Percentiles rank a stretch among this genome's conserved stretches.
Evolutionary conservation across 23 tunicate genomes (phyloP).

Genomic region (Trididemnum nubilum): DNA sequence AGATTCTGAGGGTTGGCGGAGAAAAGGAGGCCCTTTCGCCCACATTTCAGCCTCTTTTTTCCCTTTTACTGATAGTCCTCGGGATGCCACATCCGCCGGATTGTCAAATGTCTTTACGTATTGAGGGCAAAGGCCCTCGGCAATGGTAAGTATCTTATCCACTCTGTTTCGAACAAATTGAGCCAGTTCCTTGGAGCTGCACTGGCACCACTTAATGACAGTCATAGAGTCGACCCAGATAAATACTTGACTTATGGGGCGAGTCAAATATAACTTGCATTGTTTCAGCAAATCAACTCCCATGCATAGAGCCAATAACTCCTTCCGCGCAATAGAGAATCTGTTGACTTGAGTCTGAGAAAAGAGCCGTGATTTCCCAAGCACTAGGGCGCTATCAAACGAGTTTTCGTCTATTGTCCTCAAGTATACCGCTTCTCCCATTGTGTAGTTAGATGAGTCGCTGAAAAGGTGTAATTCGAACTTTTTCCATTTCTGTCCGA

Average conservation of each 20-base stretch:
- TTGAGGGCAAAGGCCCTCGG: background rate
- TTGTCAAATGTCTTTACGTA: background rate
- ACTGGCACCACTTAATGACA: slow-evolving; percentile 15
- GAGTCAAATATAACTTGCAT: background rate
- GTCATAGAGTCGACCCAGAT: slow-evolving; percentile 17
- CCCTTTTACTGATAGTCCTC: background rate
- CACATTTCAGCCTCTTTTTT: background rate
- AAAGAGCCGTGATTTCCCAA: background rate
- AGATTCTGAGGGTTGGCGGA: background rate
- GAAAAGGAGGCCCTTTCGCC: slow-evolving; percentile 4
- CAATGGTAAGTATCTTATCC: background rate
- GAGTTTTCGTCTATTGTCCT: background rate
- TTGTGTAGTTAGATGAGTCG: background rate
- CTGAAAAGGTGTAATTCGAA: background rate
- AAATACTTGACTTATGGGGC: background rate
- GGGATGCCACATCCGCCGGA: slow-evolving; percentile 23
- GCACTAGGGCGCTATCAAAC: background rate
- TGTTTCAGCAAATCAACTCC: slow-evolving; percentile 9
- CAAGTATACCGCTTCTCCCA: slow-evolving; percentile 10
- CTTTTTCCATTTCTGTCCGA: background rate
- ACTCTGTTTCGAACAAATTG: slow-evolving; percentile 23
- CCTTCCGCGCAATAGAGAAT: slow-evolving; percentile 21
- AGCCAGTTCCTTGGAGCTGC: background rate
- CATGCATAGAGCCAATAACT: slow-evolving; percentile 11
- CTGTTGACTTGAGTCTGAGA: background rate